Conservation (phyloP, 2,888 invertebrate genomes). For the Mycogona germanica region DNA sequence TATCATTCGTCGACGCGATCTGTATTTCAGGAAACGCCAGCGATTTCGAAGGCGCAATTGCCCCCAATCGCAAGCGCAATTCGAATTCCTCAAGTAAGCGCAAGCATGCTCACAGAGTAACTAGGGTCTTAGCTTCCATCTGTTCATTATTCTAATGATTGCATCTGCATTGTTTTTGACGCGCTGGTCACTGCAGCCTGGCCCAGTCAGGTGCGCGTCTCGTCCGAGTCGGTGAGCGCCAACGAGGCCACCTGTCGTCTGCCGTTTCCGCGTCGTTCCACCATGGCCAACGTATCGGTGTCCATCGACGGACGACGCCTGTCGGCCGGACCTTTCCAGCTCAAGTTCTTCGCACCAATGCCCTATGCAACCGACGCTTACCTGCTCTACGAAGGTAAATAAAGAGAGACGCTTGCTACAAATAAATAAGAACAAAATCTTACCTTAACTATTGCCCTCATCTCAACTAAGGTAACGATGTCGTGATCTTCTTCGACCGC, state of each 20-base stretch:
- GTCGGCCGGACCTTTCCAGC: slow-evolving; percentile 2
- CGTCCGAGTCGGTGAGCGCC: neutral
- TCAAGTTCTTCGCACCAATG: neutral
- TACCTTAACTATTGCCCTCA: neutral
- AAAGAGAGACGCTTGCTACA: neutral
- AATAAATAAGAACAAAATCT: neutral
- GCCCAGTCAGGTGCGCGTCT: neutral
- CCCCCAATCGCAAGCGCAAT: too few species aligned
- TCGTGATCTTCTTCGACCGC: slow-evolving; percentile 21
- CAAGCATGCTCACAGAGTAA: too few species aligned
- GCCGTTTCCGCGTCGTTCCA: slow-evolving; percentile 4
- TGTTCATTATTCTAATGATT: too few species aligned
- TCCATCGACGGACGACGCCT: slow-evolving; percentile 2
- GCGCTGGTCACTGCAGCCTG: neutral
- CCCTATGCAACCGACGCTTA: slow-evolving; percentile 1
- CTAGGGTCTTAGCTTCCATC: too few species aligned
- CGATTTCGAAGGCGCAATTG: too few species aligned
- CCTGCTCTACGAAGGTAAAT: slow-evolving; percentile 9
- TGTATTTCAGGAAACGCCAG: too few species aligned
- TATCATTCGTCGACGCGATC: too few species aligned
- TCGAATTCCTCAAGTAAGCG: too few species aligned
- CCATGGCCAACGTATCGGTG: neutral
- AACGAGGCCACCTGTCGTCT: slow-evolving; percentile 1
- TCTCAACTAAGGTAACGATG: slow-evolving; percentile 7
- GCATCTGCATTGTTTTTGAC: neutral